Base-by-base conservation (phyloP, 1,140 invertebrate species). In the Drosophila nebulosa region DNA sequence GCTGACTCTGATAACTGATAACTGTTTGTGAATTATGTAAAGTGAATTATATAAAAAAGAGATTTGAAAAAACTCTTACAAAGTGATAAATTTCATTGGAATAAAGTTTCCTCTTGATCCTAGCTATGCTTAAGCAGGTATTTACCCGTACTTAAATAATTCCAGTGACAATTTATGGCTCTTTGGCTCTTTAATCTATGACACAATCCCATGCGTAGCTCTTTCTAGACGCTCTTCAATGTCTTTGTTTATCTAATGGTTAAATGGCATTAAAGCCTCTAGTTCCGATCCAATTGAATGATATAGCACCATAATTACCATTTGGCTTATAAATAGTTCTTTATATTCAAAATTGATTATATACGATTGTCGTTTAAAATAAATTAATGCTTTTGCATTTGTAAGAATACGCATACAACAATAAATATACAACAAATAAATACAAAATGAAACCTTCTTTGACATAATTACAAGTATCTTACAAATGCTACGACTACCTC, bases 21-120 rank as follows among this genome's bases (percentile, higher is more conserved):
- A 46, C 16, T 46, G 39, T 16, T 14, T 46, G 16, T 46, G 39
- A 46, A 46, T 46, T 46, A 46, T 46, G 39, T 46, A 46, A 46
- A 46, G 39, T 46, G 39, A 46, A 46, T 46, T 46, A 46, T 46
- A 46, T 46, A 46, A 46, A 46, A 46, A 46, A n/a, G n/a, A n/a
- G n/a, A n/a, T n/a, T n/a, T 46, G 21, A 21, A 46, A 21, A 6
- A 42, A 18, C 39, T 42, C 1, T 9, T 42, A 18, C 9, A 18
- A 18, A 46, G 39, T 46, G 39, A 10, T 46, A 7, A 21, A 46
- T 21, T 21, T 21, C 1, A 10, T 3, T 3, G 2, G 1, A 21
- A 14, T 35, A 24, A 24, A 24, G 2, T 4, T 2, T 24, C 24
- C 32, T 10, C 0, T 6, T 16, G 14, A 42, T 21, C 16, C 16